Percentiles rank a stretch among this genome's conserved stretches.
These are phyloP conservation scores for Drosophila ficusphila DNA, from an alignment of 1,140 invertebrate species.

Conservation along the genomic window DNA sequence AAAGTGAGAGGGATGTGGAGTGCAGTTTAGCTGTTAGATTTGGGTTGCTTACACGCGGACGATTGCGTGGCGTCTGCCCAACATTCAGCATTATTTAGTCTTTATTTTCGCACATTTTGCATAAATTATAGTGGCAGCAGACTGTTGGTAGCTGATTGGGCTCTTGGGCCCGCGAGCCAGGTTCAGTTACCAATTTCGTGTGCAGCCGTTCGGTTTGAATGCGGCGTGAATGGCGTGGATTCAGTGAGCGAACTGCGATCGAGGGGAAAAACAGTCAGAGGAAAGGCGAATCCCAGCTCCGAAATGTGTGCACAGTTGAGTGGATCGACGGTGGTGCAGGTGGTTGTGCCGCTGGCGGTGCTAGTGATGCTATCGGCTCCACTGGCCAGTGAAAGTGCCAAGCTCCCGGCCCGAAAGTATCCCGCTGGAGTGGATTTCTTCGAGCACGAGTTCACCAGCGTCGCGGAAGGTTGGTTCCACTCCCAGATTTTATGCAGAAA, in stretches of 20 bases:
- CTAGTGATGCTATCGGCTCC: conserved; percentile 14
- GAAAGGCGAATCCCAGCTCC: conserved; percentile 38
- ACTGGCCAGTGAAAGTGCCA: conserved; percentile 59
- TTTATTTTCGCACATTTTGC: conserved; percentile 81
- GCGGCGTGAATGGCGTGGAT: conserved; percentile 43
- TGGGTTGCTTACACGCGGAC: conserved; percentile 53
- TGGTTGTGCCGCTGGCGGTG: conserved; percentile 12
- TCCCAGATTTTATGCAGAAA: no score
- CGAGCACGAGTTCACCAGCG: conserved; percentile 75
- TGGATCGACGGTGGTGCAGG: conserved; percentile 10
- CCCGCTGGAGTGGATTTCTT: conserved; percentile 78
- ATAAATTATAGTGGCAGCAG: conserved; percentile 68
- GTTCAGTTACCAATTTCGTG: conserved; percentile 68
- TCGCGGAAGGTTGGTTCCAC: conserved; percentile 54
- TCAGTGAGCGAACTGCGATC: conserved; percentile 43
- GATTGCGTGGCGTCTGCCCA: conserved; percentile 61
- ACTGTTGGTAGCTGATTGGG: conserved; percentile 15
- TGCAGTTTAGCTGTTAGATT: conserved; percentile 50
- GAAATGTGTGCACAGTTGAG: conserved; percentile 53
- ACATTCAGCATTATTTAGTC: conserved; percentile 72
- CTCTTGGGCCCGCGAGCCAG: conserved; percentile 7
- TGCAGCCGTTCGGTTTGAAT: conserved; percentile 59
- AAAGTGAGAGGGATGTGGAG: background rate
- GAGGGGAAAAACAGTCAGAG: conserved; percentile 41
- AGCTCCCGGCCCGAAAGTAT: conserved; percentile 36